These are phyloP conservation scores for Scaptomyza graminum DNA, from an alignment of 1,140 invertebrate genomes.

Conservation along the genomic window DNA sequence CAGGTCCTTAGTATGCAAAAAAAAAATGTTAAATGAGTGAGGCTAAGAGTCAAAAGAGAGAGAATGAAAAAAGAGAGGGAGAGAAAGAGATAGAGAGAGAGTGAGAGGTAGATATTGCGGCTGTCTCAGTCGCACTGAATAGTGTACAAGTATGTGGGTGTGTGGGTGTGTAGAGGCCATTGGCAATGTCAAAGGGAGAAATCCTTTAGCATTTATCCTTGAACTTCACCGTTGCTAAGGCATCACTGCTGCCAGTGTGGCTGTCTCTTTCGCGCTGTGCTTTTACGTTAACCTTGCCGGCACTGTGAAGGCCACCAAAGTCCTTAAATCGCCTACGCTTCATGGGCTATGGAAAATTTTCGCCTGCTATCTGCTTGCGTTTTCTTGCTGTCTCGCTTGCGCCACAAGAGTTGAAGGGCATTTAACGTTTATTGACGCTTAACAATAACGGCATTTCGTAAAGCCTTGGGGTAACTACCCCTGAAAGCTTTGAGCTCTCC, in stretches of 20 bases:
- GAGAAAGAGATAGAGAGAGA: background rate
- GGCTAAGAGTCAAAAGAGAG: no score
- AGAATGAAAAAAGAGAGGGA: background rate
- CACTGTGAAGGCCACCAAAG: constrained; percentile 24
- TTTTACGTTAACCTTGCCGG: constrained; percentile 71
- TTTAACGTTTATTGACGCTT: constrained; percentile 54
- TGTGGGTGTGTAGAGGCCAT: constrained; percentile 20
- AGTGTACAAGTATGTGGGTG: constrained; percentile 10
- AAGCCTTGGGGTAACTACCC: constrained; percentile 17
- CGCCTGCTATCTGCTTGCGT: constrained; percentile 1
- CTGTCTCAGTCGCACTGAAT: constrained; percentile 25
- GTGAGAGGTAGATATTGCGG: background rate
- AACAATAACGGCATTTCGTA: constrained; percentile 52
- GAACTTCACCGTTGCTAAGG: constrained; percentile 78
- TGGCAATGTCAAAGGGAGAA: constrained; percentile 54
- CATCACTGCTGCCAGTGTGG: constrained; percentile 11
- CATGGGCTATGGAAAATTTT: constrained; percentile 54
- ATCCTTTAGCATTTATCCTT: constrained; percentile 74
- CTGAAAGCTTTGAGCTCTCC: constrained; percentile 35
- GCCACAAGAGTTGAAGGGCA: constrained; percentile 46
- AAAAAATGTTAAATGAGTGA: background rate
- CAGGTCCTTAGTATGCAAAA: constrained; percentile 72
- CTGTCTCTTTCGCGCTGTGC: constrained; percentile 33
- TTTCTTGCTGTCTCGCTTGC: constrained; percentile 34
- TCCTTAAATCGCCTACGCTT: constrained; percentile 67